Evolutionary conservation across 2,797 vertebrate species (phyloP).

Genomic region (Lepus townsendii): DNA sequence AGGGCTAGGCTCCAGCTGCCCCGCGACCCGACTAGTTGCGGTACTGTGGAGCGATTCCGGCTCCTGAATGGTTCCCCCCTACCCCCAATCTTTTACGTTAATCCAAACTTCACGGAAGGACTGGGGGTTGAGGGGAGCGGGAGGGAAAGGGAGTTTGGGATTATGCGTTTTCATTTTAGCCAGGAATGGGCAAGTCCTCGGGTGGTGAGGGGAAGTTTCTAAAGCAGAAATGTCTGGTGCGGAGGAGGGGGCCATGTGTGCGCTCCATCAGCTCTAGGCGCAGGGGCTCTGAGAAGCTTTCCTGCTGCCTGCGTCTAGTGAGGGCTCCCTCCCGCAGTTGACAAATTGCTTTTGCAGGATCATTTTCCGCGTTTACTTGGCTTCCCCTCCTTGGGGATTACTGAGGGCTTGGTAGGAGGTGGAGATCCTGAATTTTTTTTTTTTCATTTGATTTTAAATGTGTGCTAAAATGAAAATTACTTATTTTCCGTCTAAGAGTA

Average conservation of each 20-base stretch:
- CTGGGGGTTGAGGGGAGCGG: background rate
- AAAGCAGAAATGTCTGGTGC: slow-evolving; percentile 28
- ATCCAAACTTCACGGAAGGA: slow-evolving; percentile 69
- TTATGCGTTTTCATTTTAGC: background rate
- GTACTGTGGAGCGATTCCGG: background rate
- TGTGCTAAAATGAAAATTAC: slow-evolving; percentile 41
- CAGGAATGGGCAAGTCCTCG: background rate
- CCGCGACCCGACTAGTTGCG: slow-evolving; percentile 20
- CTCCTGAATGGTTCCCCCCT: background rate
- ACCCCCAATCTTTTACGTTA: background rate
- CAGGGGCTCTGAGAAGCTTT: background rate
- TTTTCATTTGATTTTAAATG: slow-evolving; percentile 27
- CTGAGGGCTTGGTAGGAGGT: background rate
- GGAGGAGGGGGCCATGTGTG: background rate
- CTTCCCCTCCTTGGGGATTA: background rate
- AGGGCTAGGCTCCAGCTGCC: background rate
- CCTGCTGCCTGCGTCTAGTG: background rate
- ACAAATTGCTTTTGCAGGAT: slow-evolving; percentile 63
- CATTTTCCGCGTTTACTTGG: background rate
- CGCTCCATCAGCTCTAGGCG: background rate
- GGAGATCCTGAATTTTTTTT: background rate
- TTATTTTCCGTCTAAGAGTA: background rate
- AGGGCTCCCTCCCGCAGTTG: background rate
- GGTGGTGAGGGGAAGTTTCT: slow-evolving; percentile 70
- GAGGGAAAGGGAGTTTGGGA: slow-evolving; percentile 29